Evolutionary conservation across 2,113 vertebrate genomes (phyloP), one percentile per base, ranked within the genome.

Genomic region (Hypanus sabinus): DNA sequence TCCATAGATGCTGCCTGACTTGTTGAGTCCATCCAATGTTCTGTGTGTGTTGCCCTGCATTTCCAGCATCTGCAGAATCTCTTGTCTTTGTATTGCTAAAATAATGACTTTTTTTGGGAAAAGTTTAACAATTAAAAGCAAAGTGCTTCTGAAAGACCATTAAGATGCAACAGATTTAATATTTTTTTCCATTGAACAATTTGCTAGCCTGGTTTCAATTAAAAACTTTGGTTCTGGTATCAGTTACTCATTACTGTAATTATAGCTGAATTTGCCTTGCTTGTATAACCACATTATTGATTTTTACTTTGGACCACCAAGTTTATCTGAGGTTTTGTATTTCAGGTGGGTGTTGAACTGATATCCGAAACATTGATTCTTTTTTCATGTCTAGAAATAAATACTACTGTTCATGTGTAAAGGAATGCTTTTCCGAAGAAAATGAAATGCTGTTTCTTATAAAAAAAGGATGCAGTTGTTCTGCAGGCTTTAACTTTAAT

Each of bases 401-500:
- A 73, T 24, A 75, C 24, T 55, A 8, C 38, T 73, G 27, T 93
- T 14, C 20, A 73, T 55, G 68, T 92, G 27, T 55, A 38, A 93
- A 93, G 73, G 38, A 93, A 73, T 73, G 88, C 46, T 75, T 93
- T 73, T 73, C 22, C 46, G 16, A 75, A 55, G 68, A 55, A 46
- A 93, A 73, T 16, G 12, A 93, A 71, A 93, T 46, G 70, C 12
- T 71, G 33, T 30, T 55, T 93, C 91, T 46, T 55, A 93, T 46
- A 46, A 46, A 93, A 46, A 14, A 18, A 27, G 68, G 36, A 38
- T 73, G 60, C 91, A 93, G 70, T 33, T 93, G 68, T 68, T 24
- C 36, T 73, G 60, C 27, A 73, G 91, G 65, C 70, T 93, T 75
- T 73, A 73, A 11, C 46, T 93, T 93, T 73, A 93, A 93, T 93